Base-by-base conservation (phyloP, 2,888 invertebrate genomes). In the Oscheius sp. region DNA sequence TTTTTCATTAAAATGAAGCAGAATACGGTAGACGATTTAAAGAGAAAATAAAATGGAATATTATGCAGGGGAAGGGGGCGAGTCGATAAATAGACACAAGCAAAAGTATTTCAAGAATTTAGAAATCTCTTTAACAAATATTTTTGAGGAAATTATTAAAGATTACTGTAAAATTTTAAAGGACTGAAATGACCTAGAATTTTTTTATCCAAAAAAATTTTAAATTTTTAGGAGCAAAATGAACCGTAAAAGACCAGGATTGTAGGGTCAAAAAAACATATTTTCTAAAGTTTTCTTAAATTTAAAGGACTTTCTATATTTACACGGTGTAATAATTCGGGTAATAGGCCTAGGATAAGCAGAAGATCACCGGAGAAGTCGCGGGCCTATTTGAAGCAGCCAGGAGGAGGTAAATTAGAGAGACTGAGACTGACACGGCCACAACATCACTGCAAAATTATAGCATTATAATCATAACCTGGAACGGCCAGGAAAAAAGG, bases 201-300 rank as follows among this genome's bases (percentile, higher is more conserved):
- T 49, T 49, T 49, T 41, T 61, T 43, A 41, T 61, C 45, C 61
- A 16, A 58, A 27, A 58, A 12, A 25, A 58, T 7, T 27, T 0
- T 61, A n/a, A n/a, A n/a, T 16, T 58, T 25, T 5, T 46, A 35
- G 66, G 66, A 66, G 66, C 66, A 66, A 66, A 49, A 35, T 21
- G 66, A 66, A 66, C 66, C 66, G 66, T 66, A 66, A 25, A 41
- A 43, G 29, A 66, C 49, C 66, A 66, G 25, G 49, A 46, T 45
- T 21, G 63, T n/a, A 21, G 63, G 2, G 58, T 1, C 7, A 29
- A 27, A 58, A 58, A 35, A 27, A 25, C 25, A 53, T 23, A 53
- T 18, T 53, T 21, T 23, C 21, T 53, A 21, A 23, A 9, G n/a
- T 16, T 53, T 18, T 53, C 53, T 18, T 18, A 12, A 49, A n/a